Percentiles rank a stretch among this genome's conserved stretches.
Conservation (phyloP, 2,888 invertebrate species). For the Thyatira batis region DNA sequence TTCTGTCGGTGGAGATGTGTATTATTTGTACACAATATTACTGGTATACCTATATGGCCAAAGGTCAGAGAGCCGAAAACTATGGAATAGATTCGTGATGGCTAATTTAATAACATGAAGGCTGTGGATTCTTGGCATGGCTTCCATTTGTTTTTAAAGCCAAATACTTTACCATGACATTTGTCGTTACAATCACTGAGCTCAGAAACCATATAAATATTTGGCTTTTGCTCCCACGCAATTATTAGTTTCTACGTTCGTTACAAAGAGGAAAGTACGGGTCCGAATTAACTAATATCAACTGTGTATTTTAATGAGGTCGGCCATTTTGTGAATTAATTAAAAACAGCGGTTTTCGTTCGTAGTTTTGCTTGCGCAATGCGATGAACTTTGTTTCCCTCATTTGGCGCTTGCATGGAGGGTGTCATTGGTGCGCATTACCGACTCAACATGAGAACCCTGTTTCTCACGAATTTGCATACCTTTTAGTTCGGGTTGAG, state of each 20-base stretch:
- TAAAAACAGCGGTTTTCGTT: slow-evolving; percentile 40
- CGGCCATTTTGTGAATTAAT: slow-evolving; percentile 43
- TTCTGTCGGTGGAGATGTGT: no score
- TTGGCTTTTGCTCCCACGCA: no score
- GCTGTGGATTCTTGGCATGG: no score
- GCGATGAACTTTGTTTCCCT: slow-evolving; percentile 22
- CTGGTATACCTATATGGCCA: no score
- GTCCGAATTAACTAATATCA: slow-evolving; percentile 37
- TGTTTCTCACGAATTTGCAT: not conserved
- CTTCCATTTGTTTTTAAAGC: no score
- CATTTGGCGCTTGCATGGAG: slow-evolving; percentile 13
- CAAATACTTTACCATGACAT: no score
- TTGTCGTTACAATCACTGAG: no score
- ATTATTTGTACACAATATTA: no score
- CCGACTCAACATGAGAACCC: not conserved
- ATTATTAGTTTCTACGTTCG: slow-evolving; percentile 2
- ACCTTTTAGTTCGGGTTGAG: not conserved
- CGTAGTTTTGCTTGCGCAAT: slow-evolving; percentile 25
- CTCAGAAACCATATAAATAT: not conserved
- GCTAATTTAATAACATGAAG: no score
- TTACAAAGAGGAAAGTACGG: slow-evolving; percentile 11
- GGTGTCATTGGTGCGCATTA: not conserved
- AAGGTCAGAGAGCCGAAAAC: no score
- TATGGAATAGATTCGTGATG: no score
- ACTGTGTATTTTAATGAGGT: slow-evolving; percentile 40